These are phyloP conservation scores for Luidia sarsii DNA, from an alignment of 53 echinoderm and acorn worm genomes.

Conservation along the genomic window DNA sequence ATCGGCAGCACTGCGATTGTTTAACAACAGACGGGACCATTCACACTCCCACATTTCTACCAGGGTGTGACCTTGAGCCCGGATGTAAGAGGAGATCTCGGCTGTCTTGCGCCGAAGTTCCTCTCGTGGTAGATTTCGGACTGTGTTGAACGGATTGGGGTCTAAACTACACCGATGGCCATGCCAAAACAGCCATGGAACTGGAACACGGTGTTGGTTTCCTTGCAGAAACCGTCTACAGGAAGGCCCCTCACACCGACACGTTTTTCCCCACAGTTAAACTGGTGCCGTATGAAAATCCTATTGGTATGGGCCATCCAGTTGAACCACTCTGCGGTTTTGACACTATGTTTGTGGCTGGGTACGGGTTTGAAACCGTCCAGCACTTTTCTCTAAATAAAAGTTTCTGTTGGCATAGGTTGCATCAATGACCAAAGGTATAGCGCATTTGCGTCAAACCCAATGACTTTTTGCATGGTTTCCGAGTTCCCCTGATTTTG, in stretches of 20 bases:
- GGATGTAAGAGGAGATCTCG: not conserved
- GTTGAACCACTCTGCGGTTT: constrained; percentile 14
- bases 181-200: constrained; percentile 34
- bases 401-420: constrained; percentile 52
- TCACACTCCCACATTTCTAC: constrained; percentile 22
- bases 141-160: not conserved
- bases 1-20: too few species aligned
- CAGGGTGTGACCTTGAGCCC: not conserved
- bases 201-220: constrained; percentile 27
- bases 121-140: not conserved
- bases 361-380: constrained; percentile 24
- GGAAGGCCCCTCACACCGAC: not conserved
- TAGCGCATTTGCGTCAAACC: too few species aligned
- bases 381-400: constrained; percentile 14
- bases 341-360: not conserved
- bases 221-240: constrained; percentile 3
- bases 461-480: constrained; percentile 39
- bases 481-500: not conserved
- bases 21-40: too few species aligned
- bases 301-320: not conserved
- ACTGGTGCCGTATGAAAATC: constrained; percentile 10
- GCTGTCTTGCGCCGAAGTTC: constrained; percentile 1
- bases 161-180: not conserved
- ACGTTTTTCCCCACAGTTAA: constrained; percentile 22
- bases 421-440: too few species aligned